Conservation (phyloP, 2,888 invertebrate species). For the Sympetrum striolatum region DNA sequence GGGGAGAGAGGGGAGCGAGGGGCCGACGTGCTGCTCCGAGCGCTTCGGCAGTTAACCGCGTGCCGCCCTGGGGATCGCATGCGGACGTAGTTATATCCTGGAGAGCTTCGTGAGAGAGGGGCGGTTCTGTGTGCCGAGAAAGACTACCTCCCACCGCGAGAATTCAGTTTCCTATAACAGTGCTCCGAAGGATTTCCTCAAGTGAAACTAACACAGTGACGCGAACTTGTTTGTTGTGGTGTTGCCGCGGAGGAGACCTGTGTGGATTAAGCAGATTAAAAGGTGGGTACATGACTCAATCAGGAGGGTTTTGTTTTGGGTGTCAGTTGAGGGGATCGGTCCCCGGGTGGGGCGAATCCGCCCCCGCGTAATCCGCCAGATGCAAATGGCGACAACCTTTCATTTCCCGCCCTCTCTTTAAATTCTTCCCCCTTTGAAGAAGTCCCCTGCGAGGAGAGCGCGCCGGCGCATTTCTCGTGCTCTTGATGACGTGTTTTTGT, state of each 20-base stretch:
- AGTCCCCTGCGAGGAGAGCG: background rate
- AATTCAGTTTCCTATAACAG: background rate
- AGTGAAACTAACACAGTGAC: background rate
- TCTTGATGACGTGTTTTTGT: background rate
- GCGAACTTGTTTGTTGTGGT: no score
- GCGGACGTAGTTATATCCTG: background rate
- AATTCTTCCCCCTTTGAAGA: background rate
- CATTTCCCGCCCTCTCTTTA: background rate
- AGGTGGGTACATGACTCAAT: background rate
- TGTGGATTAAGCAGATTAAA: background rate
- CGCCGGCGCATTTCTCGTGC: background rate
- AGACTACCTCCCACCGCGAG: background rate
- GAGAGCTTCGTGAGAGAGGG: background rate
- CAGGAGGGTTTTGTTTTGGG: background rate
- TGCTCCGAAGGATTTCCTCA: background rate
- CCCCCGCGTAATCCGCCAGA: background rate
- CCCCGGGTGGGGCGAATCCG: no score
- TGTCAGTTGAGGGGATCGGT: no score
- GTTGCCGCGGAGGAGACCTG: background rate
- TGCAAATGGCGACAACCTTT: background rate
- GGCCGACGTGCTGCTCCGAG: background rate
- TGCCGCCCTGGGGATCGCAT: background rate
- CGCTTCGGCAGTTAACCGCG: slow-evolving; percentile 14
- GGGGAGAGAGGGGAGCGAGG: background rate
- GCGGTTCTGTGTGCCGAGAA: background rate